These are phyloP conservation scores for Hephaestus fuliginosus DNA, from an alignment of 2,797 vertebrate species.

Conservation along the genomic window DNA sequence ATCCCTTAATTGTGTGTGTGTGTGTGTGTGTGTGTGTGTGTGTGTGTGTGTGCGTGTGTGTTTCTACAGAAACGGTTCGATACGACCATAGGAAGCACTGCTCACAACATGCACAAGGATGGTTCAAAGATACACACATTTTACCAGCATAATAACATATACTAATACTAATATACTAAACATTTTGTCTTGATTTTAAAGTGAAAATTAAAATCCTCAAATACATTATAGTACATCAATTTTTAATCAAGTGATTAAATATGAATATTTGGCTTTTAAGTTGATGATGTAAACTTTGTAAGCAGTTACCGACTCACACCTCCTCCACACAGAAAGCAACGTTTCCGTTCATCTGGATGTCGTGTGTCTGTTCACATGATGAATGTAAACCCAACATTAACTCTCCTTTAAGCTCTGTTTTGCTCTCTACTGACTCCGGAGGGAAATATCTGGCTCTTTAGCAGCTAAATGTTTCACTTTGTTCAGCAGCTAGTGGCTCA, in stretches of 20 bases:
- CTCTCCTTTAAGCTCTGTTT: background rate
- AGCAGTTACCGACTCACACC: background rate
- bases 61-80: constrained; percentile 39
- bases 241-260: background rate
- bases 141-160: background rate
- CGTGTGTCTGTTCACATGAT: background rate
- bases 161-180: background rate
- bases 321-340: background rate
- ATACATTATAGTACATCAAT: background rate
- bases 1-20: background rate
- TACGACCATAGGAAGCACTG: constrained; percentile 17
- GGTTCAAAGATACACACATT: background rate
- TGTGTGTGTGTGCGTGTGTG: background rate
- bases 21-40: constrained; percentile 23
- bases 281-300: background rate
- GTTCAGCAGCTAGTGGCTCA: background rate
- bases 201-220: background rate
- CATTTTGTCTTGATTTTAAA: background rate
- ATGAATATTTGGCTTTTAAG: background rate
- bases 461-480: constrained; percentile 4
- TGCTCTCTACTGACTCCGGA: background rate
- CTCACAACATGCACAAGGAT: background rate
- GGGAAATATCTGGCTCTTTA: background rate
- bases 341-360: background rate
- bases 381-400: background rate